Conservation (phyloP, 2,888 invertebrate genomes). For the Papilio gigon region DNA sequence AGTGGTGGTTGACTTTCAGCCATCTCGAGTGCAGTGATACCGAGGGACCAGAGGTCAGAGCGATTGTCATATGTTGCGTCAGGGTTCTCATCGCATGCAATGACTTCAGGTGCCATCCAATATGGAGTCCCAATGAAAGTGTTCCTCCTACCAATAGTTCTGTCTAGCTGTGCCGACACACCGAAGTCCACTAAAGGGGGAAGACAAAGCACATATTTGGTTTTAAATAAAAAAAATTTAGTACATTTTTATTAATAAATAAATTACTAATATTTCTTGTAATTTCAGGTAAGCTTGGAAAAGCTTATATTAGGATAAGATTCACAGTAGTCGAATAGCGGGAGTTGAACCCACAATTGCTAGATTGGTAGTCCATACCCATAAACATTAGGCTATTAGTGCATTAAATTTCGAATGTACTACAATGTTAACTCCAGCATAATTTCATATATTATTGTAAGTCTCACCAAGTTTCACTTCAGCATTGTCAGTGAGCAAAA, state of each 20-base stretch:
- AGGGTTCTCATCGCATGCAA: slow-evolving; percentile 99
- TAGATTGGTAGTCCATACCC: too few relatives aligned
- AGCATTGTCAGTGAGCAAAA: slow-evolving; percentile 99
- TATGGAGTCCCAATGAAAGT: slow-evolving; percentile 99
- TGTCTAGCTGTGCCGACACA: slow-evolving; percentile 98
- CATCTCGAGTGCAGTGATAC: slow-evolving; percentile 99
- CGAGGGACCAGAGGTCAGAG: slow-evolving; percentile 94
- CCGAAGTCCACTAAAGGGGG: slow-evolving; percentile 95
- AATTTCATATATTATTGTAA: neutral
- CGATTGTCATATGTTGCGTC: slow-evolving; percentile 99
- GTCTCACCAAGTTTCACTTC: slow-evolving; percentile 97
- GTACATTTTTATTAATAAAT: too few relatives aligned
- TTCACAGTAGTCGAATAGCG: too few relatives aligned
- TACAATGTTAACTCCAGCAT: neutral
- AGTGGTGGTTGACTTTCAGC: slow-evolving; percentile 99
- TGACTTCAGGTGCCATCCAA: slow-evolving; percentile 99
- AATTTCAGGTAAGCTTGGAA: too few relatives aligned
- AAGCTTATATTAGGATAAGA: too few relatives aligned
- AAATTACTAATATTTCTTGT: too few relatives aligned
- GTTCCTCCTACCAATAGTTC: slow-evolving; percentile 99
- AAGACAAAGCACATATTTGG: slow-evolving; percentile 39
- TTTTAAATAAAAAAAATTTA: too few relatives aligned
- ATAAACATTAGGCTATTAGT: too few relatives aligned
- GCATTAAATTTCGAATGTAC: too few relatives aligned
- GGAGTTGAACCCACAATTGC: too few relatives aligned